Conservation (phyloP, 2,797 vertebrate genomes). For the Peromyscus melanophrys region DNA sequence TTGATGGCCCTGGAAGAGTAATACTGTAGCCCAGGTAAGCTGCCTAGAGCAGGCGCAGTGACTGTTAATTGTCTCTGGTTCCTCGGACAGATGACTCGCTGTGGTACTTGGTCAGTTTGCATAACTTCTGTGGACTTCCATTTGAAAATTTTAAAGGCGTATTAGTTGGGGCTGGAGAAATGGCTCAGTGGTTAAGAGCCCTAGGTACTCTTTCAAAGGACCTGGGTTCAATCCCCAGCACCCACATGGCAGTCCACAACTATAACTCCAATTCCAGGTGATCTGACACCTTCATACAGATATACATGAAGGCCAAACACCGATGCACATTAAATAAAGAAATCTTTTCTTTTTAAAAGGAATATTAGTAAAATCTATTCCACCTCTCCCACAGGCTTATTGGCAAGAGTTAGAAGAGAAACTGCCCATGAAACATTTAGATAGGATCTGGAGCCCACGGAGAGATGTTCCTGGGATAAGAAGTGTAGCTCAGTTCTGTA, state of each 20-base stretch:
- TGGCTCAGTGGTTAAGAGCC: background rate
- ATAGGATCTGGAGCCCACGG: background rate
- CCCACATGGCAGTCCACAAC: background rate
- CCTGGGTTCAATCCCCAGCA: background rate
- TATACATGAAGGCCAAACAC: background rate
- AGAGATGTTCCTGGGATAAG: background rate
- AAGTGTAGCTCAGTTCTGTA: background rate
- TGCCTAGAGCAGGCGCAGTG: background rate
- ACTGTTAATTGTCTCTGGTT: background rate
- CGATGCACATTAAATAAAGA: background rate
- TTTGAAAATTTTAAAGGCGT: background rate
- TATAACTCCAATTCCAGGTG: background rate
- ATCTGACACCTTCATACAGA: background rate
- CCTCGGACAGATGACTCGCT: background rate
- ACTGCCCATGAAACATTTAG: background rate
- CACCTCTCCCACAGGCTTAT: background rate
- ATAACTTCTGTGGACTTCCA: background rate
- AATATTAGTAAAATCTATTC: background rate
- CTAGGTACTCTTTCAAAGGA: background rate
- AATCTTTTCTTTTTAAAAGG: background rate
- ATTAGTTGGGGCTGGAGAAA: background rate
- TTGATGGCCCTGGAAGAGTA: background rate
- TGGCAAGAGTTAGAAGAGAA: background rate
- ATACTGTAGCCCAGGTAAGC: accelerated
- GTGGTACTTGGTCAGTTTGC: background rate